A percentile compares a stretch with the other conserved stretches of the same genome.
Conservation (phyloP, 2,797 vertebrate species). For the Huso huso region DNA sequence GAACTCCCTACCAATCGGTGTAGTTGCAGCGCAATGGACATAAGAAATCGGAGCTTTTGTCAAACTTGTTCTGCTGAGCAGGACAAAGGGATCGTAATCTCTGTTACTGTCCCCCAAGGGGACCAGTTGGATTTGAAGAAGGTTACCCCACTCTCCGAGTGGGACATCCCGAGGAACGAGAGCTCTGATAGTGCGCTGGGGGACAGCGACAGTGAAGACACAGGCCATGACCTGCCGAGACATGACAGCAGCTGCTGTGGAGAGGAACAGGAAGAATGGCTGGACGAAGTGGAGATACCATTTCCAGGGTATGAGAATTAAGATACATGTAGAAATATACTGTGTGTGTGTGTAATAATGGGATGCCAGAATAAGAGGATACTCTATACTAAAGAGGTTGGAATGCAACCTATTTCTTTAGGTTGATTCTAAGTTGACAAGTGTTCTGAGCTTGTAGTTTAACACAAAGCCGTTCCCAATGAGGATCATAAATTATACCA, state of each 20-base stretch:
- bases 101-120: constrained; percentile 62
- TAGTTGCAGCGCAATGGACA: constrained; percentile 62
- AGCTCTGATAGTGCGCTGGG: constrained; percentile 96
- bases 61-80: constrained; percentile 72
- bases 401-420: too few species aligned
- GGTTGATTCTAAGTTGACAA: too few species aligned
- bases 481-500: too few species aligned
- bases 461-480: too few species aligned
- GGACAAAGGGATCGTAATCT: constrained; percentile 71
- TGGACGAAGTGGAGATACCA: constrained; percentile 86
- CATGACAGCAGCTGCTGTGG: constrained; percentile 53
- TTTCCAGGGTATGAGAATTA: constrained; percentile 74
- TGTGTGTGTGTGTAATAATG: too few species aligned
- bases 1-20: constrained; percentile 37
- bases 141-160: constrained; percentile 61
- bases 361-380: too few species aligned
- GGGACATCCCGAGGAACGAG: constrained; percentile 98
- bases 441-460: too few species aligned
- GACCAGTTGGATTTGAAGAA: constrained; percentile 71
- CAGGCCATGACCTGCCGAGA: constrained; percentile 58
- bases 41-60: constrained; percentile 56
- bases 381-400: too few species aligned
- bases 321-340: too few species aligned
- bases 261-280: constrained; percentile 83
- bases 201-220: constrained; percentile 94